These are phyloP conservation scores for Mayetiola destructor DNA, from an alignment of 2,888 invertebrate species.

Conservation along the genomic window DNA sequence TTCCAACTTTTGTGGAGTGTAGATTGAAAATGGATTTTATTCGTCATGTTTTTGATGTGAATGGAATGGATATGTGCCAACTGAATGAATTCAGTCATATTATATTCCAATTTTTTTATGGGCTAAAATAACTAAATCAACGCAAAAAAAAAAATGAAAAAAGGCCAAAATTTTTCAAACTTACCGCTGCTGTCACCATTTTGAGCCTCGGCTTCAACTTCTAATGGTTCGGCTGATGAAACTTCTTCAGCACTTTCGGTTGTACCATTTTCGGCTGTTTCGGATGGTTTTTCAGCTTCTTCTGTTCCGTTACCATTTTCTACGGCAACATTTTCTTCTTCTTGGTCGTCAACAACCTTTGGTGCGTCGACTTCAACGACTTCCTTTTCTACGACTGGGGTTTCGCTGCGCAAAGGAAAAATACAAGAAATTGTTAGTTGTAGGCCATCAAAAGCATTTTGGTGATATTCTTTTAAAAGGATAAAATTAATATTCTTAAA, in stretches of 20 bases:
- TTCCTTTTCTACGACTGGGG: slow-evolving; percentile 33
- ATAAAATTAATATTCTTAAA: too few relatives aligned
- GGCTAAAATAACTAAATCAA: too few relatives aligned
- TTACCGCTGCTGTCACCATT: slow-evolving; percentile 10
- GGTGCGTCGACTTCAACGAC: slow-evolving; percentile 27
- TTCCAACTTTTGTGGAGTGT: too few relatives aligned
- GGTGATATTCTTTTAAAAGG: too few relatives aligned
- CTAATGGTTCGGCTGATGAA: not conserved
- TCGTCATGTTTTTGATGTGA: too few relatives aligned
- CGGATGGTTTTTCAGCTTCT: not conserved
- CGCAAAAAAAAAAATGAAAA: too few relatives aligned
- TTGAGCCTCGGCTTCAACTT: slow-evolving; percentile 4
- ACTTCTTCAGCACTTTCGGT: not conserved
- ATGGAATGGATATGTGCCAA: too few relatives aligned
- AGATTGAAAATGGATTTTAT: too few relatives aligned
- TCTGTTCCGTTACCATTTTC: slow-evolving; percentile 20
- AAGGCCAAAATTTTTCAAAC: not conserved
- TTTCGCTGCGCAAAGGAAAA: slow-evolving; percentile 24
- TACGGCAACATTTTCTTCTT: slow-evolving; percentile 20
- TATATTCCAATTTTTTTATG: too few relatives aligned
- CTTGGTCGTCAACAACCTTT: slow-evolving; percentile 23
- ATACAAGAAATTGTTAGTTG: not conserved
- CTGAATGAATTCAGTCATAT: too few relatives aligned
- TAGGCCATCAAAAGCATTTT: too few relatives aligned
- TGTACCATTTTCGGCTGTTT: not conserved